These are phyloP conservation scores for Ecdyonurus torrentis DNA, from an alignment of 2,888 invertebrate genomes.

Conservation along the genomic window DNA sequence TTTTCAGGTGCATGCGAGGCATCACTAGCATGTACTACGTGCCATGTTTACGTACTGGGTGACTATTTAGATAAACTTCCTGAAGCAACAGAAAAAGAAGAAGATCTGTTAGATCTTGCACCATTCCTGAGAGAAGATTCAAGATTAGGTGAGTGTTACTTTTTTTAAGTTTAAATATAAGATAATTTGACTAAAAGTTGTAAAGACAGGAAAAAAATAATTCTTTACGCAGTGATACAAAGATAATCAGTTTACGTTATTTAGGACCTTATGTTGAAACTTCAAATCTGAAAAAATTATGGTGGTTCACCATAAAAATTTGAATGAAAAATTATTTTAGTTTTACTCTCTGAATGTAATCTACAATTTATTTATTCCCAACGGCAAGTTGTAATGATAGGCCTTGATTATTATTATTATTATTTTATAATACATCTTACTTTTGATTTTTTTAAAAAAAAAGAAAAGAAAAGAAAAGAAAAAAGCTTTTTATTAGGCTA, in stretches of 20 bases:
- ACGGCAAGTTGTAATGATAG: no score
- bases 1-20: slow-evolving; percentile 98
- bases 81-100: slow-evolving; percentile 77
- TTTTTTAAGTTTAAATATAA: slow-evolving; percentile 3
- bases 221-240: no score
- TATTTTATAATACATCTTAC: not conserved
- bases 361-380: no score
- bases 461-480: not conserved
- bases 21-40: slow-evolving; percentile 93
- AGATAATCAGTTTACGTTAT: no score
- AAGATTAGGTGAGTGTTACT: slow-evolving; percentile 63
- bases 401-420: not conserved
- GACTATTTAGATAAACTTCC: slow-evolving; percentile 57
- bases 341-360: no score
- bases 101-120: slow-evolving; percentile 93
- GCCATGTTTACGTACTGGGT: slow-evolving; percentile 84
- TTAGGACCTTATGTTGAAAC: no score
- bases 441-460: not conserved
- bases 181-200: no score
- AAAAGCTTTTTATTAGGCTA: no score
- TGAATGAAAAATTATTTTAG: no score
- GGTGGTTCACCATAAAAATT: no score
- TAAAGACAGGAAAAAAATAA: no score
- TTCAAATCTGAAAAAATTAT: no score
- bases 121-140: slow-evolving; percentile 92